Evolutionary conservation across 2,113 vertebrate species (phyloP).

Genomic region (Aleadryas rufinucha): DNA sequence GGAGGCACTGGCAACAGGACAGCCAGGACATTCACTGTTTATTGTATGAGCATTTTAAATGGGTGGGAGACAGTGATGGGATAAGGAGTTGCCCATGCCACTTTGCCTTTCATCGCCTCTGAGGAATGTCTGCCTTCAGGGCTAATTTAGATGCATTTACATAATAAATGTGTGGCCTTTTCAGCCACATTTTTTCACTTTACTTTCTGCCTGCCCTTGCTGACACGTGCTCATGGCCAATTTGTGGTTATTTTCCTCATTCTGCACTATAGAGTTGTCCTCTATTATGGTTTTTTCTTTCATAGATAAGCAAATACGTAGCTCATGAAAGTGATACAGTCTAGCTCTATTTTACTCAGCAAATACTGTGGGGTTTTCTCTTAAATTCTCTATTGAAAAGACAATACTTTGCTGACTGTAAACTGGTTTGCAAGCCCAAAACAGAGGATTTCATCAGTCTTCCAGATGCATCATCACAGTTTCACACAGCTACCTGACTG

Average conservation of each 20-base stretch:
- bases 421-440: background rate
- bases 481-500: background rate
- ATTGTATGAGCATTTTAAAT: background rate
- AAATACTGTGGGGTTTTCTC: background rate
- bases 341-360: background rate
- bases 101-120: background rate
- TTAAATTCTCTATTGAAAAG: background rate
- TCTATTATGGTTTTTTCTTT: background rate
- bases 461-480: background rate
- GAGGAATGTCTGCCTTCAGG: background rate
- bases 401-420: background rate
- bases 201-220: background rate
- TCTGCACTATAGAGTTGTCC: background rate
- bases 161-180: background rate
- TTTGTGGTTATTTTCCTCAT: background rate
- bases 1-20: background rate
- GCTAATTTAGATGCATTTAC: slow-evolving; percentile 18
- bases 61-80: background rate
- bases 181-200: background rate
- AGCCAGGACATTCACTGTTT: background rate
- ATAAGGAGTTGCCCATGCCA: background rate
- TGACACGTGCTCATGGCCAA: background rate
- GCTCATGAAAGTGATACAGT: background rate
- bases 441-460: background rate
- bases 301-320: background rate